A percentile compares a stretch with the other conserved stretches of the same genome.
Conservation (phyloP, 1,140 invertebrate genomes). For the Lordiphosa mommai region DNA sequence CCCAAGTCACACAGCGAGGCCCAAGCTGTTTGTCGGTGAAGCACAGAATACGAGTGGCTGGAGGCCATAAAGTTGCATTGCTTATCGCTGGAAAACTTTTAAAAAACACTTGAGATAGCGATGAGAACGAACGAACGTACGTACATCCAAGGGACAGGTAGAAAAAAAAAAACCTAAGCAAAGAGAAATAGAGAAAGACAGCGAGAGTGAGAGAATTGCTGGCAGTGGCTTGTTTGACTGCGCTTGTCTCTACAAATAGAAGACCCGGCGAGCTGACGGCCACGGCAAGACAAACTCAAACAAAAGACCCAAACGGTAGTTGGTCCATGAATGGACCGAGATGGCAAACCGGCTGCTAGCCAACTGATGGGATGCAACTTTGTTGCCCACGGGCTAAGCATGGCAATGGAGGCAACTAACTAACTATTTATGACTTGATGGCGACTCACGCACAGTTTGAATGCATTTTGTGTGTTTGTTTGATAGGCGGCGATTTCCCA, state of each 20-base stretch:
- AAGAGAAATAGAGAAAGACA: conserved; percentile 6
- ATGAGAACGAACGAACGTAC: conserved; percentile 53
- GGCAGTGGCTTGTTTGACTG: conserved; percentile 51
- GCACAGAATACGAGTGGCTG: conserved; percentile 48
- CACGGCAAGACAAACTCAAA: conserved; percentile 73
- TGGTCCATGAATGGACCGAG: conserved; percentile 60
- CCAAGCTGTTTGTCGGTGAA: conserved; percentile 9
- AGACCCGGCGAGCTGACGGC: conserved; percentile 59
- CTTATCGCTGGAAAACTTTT: conserved; percentile 75
- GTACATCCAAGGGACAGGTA: conserved; percentile 28
- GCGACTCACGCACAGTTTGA: conserved; percentile 38
- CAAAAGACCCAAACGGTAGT: conserved; percentile 75
- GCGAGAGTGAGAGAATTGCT: conserved; percentile 17
- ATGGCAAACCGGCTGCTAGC: conserved; percentile 47
- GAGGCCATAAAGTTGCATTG: conserved; percentile 67
- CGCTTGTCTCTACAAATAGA: conserved; percentile 76
- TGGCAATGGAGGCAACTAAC: not conserved
- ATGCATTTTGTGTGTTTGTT: conserved; percentile 71
- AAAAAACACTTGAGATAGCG: conserved; percentile 72
- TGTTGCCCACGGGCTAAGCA: conserved; percentile 34
- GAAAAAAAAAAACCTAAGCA: conserved; percentile 21
- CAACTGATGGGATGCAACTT: conserved; percentile 45
- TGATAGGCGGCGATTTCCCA: conserved; percentile 51
- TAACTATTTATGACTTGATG: conserved; percentile 51
- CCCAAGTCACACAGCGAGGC: conserved; percentile 21